Percentiles rank a stretch among this genome's conserved stretches.
Conservation (phyloP, 2,888 invertebrate genomes). For the Seira sanloemensis region DNA sequence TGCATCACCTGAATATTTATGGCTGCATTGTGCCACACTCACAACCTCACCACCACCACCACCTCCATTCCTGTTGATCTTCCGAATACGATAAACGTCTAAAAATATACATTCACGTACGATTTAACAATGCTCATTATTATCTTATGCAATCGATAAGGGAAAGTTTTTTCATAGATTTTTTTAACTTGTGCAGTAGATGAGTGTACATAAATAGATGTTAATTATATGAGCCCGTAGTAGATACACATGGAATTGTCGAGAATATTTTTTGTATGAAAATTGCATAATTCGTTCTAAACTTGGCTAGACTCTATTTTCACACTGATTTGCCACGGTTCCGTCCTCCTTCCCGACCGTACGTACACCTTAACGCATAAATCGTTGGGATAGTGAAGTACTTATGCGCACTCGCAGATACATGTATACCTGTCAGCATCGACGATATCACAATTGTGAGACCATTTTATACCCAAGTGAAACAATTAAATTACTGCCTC, state of each 20-base stretch:
- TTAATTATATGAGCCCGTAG: too few species aligned
- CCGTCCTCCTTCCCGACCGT: background rate
- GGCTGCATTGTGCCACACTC: too few species aligned
- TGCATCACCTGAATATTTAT: too few species aligned
- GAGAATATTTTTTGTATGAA: too few species aligned
- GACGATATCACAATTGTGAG: too few species aligned
- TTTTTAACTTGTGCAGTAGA: background rate
- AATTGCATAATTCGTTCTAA: constrained; percentile 17
- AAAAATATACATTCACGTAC: background rate
- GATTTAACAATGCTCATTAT: background rate
- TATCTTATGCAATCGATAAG: background rate
- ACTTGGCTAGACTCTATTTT: constrained; percentile 25
- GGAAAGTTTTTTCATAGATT: background rate
- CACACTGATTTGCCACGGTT: constrained; percentile 44
- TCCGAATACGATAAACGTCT: background rate
- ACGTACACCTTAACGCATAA: constrained; percentile 1
- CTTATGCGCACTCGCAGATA: background rate
- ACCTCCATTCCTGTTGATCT: background rate
- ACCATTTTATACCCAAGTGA: too few species aligned
- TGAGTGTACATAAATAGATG: background rate
- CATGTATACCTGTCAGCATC: too few species aligned
- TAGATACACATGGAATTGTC: background rate
- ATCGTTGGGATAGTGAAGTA: constrained; percentile 16
- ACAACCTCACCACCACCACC: background rate
- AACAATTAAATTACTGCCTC: constrained; percentile 44